phyloP scores from a whole-genome alignment of 2,797 vertebrate genomes.

The Melanotaenia parkinsoni region DNA sequence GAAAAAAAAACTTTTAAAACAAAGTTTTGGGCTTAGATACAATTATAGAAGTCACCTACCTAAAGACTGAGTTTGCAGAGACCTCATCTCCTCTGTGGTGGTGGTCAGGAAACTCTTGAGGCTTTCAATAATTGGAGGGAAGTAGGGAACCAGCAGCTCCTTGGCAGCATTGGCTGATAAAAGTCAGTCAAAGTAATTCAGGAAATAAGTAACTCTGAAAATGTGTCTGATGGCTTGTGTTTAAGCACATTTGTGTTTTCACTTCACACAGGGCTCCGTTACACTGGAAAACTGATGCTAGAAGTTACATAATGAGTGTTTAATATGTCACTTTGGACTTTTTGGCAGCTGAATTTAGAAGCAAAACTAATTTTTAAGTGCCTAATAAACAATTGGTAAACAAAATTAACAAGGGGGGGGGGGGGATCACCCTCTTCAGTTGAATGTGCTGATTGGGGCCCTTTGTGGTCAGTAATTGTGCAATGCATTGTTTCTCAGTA shows the following conservation, averaged over 20 bases:
- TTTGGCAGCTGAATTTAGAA: not conserved
- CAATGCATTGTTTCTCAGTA: not conserved
- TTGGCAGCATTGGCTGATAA: slow-evolving; percentile 88
- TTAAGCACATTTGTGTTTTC: not conserved
- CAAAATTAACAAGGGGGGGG: not conserved
- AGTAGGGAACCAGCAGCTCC: slow-evolving; percentile 87
- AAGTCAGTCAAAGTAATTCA: slow-evolving; percentile 2
- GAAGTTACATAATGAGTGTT: too few species aligned
- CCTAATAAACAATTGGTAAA: not conserved
- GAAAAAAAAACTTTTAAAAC: too few species aligned
- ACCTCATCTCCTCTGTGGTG: slow-evolving; percentile 85
- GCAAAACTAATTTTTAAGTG: not conserved
- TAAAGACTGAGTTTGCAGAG: slow-evolving; percentile 89
- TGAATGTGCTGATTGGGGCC: not conserved
- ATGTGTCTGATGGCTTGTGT: not conserved
- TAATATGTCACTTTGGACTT: not conserved
- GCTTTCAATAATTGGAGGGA: slow-evolving; percentile 86
- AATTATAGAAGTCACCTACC: slow-evolving; percentile 71
- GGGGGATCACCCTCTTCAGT: not conserved
- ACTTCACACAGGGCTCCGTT: not conserved
- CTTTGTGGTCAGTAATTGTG: not conserved
- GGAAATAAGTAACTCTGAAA: not conserved
- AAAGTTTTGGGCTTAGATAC: not conserved
- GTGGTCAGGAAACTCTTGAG: slow-evolving; percentile 86
- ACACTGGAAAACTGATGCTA: not conserved